phyloP scores from a whole-genome alignment of 2,113 vertebrate species.

The Heliornis fulica region DNA sequence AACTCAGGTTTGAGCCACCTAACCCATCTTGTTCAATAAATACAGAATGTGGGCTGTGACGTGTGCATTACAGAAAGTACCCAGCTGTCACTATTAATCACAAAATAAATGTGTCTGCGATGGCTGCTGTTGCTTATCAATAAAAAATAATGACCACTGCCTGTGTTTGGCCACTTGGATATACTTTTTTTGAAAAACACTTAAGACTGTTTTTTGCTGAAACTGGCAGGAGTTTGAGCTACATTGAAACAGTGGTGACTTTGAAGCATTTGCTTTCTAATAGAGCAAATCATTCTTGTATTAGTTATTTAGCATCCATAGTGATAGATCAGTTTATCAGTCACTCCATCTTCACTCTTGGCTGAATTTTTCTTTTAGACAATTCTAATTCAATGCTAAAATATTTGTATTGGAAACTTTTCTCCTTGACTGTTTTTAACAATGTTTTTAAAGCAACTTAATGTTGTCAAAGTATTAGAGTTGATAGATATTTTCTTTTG shows the following conservation, averaged over 20 bases:
- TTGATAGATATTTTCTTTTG: background rate
- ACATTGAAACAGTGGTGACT: background rate
- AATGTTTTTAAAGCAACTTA: background rate
- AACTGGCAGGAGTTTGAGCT: background rate
- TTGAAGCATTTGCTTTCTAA: background rate
- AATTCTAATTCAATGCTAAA: background rate
- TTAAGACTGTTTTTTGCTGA: background rate
- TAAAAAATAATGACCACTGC: background rate
- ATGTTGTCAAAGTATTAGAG: background rate
- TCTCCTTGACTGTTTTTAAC: background rate
- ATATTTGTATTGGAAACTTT: background rate
- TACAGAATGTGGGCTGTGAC: background rate
- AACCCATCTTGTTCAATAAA: background rate
- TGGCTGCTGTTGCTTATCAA: background rate
- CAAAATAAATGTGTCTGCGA: background rate
- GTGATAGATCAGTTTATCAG: background rate
- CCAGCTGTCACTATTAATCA: background rate
- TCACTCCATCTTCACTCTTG: background rate
- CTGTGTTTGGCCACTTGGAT: background rate
- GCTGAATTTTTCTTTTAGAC: background rate
- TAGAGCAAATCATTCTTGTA: background rate
- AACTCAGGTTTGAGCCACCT: background rate
- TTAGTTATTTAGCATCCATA: background rate
- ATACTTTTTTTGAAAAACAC: background rate
- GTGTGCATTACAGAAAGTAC: background rate